These are phyloP conservation scores for Sycophaga agraensis DNA, from an alignment of 1,140 invertebrate species.

Conservation along the genomic window DNA sequence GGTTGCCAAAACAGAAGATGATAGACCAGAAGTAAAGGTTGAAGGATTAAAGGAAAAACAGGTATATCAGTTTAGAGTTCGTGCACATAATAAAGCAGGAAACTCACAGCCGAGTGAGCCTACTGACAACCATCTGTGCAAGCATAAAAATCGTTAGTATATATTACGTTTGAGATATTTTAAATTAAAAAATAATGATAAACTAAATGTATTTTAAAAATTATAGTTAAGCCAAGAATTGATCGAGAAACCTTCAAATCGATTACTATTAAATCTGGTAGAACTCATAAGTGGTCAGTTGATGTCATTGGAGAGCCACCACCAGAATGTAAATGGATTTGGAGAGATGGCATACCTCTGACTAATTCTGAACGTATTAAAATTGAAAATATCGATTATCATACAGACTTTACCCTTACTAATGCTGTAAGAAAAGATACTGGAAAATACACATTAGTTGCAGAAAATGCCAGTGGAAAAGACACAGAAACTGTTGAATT, in stretches of 20 bases:
- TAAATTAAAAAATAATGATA: neutral
- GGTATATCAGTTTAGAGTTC: constrained; percentile 90
- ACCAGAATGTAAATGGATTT: constrained; percentile 83
- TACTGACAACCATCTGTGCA: constrained; percentile 89
- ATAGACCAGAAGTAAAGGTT: constrained; percentile 77
- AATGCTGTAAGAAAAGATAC: constrained; percentile 85
- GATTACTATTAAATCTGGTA: constrained; percentile 82
- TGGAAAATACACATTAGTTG: constrained; percentile 86
- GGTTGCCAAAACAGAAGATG: constrained; percentile 77
- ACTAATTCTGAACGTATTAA: constrained; percentile 82
- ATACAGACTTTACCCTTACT: constrained; percentile 83
- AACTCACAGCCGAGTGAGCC: constrained; percentile 84
- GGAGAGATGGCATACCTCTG: constrained; percentile 79
- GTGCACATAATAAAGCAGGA: constrained; percentile 91
- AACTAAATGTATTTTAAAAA: constrained; percentile 1
- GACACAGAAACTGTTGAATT: constrained; percentile 89
- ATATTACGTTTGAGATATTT: constrained; percentile 12
- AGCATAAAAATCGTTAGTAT: constrained; percentile 86
- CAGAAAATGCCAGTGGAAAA: constrained; percentile 86
- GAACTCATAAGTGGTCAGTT: constrained; percentile 90
- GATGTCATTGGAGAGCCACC: constrained; percentile 88
- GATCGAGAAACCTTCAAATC: constrained; percentile 86
- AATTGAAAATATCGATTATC: constrained; percentile 89
- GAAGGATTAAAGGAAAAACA: constrained; percentile 90
- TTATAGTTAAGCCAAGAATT: constrained; percentile 86